Conservation (phyloP, 2,797 vertebrate species). For the Gobionotothen gibberifrons region DNA sequence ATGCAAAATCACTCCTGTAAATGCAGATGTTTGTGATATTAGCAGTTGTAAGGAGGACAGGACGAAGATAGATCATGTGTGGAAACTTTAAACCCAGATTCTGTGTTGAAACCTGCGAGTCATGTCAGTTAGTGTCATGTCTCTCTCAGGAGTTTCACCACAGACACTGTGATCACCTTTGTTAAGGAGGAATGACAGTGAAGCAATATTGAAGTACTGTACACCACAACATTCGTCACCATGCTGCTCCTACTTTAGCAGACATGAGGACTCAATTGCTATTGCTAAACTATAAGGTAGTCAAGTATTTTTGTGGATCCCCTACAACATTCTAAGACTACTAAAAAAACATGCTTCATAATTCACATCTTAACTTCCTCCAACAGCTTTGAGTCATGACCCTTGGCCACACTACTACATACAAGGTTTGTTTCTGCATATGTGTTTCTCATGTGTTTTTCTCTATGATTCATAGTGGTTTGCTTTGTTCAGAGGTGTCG, state of each 20-base stretch:
- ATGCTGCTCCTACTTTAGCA: neutral
- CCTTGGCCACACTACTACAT: neutral
- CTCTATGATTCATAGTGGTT: too few relatives aligned
- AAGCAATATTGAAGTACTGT: constrained; percentile 8
- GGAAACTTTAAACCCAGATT: constrained; percentile 4
- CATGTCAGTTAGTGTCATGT: constrained; percentile 14
- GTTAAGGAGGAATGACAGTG: constrained; percentile 9
- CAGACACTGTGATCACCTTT: constrained; percentile 31
- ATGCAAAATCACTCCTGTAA: constrained; percentile 7
- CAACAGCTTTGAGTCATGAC: neutral
- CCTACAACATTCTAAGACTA: neutral
- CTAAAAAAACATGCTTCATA: neutral
- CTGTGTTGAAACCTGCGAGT: constrained; percentile 25
- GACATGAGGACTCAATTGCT: neutral
- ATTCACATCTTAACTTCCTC: neutral
- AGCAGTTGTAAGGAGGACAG: neutral
- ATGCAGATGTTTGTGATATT: constrained; percentile 5
- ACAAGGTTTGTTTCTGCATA: neutral
- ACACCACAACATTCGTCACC: neutral
- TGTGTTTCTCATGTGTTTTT: neutral
- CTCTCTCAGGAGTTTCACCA: constrained; percentile 36
- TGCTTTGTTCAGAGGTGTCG: constrained; percentile 1
- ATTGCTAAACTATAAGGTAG: neutral
- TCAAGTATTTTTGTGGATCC: neutral
- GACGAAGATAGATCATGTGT: neutral